Percentiles rank a stretch among this genome's conserved stretches.
Conservation (phyloP, 92 coral and sea anemone genomes). For the Porites rus region DNA sequence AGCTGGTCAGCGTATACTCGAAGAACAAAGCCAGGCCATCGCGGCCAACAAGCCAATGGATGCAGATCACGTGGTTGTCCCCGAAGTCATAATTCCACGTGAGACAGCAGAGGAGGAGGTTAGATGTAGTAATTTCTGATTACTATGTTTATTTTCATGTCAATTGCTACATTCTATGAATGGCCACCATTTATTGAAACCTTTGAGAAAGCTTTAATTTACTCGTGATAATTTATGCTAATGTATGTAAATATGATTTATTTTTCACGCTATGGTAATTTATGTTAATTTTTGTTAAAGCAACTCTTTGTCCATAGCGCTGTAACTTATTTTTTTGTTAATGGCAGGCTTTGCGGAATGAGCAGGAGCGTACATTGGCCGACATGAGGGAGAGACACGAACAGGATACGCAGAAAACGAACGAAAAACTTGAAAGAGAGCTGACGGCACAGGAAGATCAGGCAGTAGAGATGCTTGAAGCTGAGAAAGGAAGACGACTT, state of each 20-base stretch:
- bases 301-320: neutral
- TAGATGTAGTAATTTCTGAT: neutral
- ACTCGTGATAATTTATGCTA: too few relatives aligned
- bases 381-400: conserved; percentile 91
- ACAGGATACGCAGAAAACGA: conserved; percentile 77
- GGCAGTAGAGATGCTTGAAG: conserved; percentile 58
- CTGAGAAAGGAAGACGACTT: conserved; percentile 77
- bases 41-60: conserved; percentile 88
- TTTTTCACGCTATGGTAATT: too few relatives aligned
- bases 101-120: conserved; percentile 98
- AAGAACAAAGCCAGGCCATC: conserved; percentile 95
- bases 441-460: conserved; percentile 74
- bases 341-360: conserved; percentile 86
- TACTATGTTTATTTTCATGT: neutral
- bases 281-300: neutral
- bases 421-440: conserved; percentile 79
- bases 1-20: conserved; percentile 95
- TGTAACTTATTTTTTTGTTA: neutral
- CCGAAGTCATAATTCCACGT: conserved; percentile 87
- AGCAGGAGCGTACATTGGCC: conserved; percentile 88
- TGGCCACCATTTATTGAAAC: too few relatives aligned
- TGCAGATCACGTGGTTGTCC: conserved; percentile 92
- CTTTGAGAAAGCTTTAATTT: too few relatives aligned
- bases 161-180: too few relatives aligned
- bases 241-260: too few relatives aligned